These are phyloP conservation scores for Amazona vittata DNA, from an alignment of 2,113 vertebrate species.

Conservation along the genomic window DNA sequence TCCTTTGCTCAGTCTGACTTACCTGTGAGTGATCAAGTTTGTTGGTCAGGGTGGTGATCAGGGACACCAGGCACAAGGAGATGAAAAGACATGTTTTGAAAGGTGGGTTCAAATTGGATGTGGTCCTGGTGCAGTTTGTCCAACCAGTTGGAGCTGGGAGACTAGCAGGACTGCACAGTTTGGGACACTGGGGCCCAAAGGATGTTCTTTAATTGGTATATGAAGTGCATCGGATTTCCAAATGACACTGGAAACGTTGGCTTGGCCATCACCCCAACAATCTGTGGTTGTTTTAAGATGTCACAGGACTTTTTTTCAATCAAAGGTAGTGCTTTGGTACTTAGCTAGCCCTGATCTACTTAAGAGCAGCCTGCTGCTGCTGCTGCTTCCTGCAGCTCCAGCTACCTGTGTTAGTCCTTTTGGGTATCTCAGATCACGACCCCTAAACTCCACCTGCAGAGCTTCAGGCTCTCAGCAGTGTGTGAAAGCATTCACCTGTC, in stretches of 20 bases:
- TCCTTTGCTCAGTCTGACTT: not conserved
- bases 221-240: not conserved
- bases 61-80: not conserved
- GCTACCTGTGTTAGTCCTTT: not conserved
- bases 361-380: not conserved
- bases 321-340: not conserved
- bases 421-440: not conserved
- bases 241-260: not conserved
- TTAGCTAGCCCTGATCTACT: not conserved
- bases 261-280: not conserved
- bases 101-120: accelerated
- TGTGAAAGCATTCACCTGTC: not conserved
- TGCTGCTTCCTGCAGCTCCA: not conserved
- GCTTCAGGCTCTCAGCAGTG: not conserved
- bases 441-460: not conserved
- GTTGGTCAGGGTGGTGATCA: not conserved
- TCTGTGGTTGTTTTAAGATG: not conserved
- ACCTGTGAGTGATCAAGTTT: not conserved
- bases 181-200: not conserved
- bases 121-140: not conserved
- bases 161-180: not conserved
- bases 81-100: not conserved
- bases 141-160: not conserved
- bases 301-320: not conserved
- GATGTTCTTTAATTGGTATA: not conserved